Evolutionary conservation across 2,113 vertebrate species (phyloP), one percentile per base, ranked within the genome.

Genomic region (Ranitomeya variabilis): DNA sequence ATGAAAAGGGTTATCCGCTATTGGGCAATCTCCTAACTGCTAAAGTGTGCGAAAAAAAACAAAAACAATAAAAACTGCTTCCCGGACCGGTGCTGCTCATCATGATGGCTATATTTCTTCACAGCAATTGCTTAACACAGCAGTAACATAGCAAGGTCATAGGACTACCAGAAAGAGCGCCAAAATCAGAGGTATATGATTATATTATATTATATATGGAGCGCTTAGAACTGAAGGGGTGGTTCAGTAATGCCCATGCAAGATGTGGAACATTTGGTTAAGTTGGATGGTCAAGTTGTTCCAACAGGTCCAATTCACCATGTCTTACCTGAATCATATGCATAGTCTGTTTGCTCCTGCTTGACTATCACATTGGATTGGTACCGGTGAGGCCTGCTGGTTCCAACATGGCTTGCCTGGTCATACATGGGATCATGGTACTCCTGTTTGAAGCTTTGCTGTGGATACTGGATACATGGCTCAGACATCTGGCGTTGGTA

Each of bases 401-500:
- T 54, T 0, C 94, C 95, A 0, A 87, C 90, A 85, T 95, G 95
- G 87, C 91, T 90, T 0, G 93, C 96, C 66, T 92, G 95, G 91
- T 98, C 97, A 0, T 97, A 97, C 89, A 92, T 91, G 0, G 96
- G 95, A 91, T 99, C 97, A 0, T 97, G 91, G 90, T 96, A 98
- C 90, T 99, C 98, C 91, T 97, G 97, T 86, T 99, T 99, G 94
- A 98, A 98, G 95, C 93, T 96, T 92, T 98, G 98, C 6, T 93
- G 95, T 73, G 96, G 93, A 92, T 96, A 98, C 13, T 96, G 96
- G 77, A 96, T 93, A 92, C 96, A 97, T 90, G 96, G 94, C 91
- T 98, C 95, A 0, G 96, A 95, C 91, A 97, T 93, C 90, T 96
- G 97, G 90, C 90, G 94, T 78, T 96, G 96, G 91, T 95, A 98